Evolutionary conservation across 2,113 vertebrate genomes (phyloP).

Genomic region (Cercopithecus mona): DNA sequence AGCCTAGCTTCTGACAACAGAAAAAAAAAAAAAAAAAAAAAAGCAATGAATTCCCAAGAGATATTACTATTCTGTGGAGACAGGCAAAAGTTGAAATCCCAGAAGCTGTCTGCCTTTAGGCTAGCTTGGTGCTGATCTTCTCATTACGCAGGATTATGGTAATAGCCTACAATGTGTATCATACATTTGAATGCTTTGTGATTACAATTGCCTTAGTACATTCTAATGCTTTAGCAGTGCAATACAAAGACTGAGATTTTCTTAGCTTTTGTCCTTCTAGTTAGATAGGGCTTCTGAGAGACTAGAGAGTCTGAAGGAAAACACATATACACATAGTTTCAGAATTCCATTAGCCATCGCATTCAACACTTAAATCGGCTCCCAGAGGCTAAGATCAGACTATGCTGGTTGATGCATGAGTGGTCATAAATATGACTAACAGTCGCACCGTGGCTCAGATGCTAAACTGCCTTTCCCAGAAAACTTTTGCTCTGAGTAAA

Average conservation of each 20-base stretch:
- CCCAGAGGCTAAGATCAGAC: neutral
- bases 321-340: neutral
- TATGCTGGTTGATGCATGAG: neutral
- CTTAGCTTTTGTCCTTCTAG: neutral
- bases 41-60: neutral
- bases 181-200: too few species aligned
- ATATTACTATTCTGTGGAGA: neutral
- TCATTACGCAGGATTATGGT: rapidly evolving
- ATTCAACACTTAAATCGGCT: neutral
- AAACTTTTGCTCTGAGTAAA: slow-evolving; percentile 60
- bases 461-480: slow-evolving; percentile 5
- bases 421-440: neutral
- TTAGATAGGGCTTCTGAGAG: neutral
- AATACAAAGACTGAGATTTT: neutral
- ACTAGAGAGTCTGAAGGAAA: neutral
- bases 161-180: rapidly evolving
- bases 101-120: neutral
- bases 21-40: neutral
- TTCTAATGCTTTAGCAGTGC: rapidly evolving
- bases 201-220: neutral
- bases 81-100: neutral
- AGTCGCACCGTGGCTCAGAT: neutral
- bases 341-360: too few species aligned
- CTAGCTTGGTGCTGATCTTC: neutral
- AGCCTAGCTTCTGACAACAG: neutral